phyloP scores from a whole-genome alignment of 1,140 invertebrate genomes.

The Caligus rogercresseyi region DNA sequence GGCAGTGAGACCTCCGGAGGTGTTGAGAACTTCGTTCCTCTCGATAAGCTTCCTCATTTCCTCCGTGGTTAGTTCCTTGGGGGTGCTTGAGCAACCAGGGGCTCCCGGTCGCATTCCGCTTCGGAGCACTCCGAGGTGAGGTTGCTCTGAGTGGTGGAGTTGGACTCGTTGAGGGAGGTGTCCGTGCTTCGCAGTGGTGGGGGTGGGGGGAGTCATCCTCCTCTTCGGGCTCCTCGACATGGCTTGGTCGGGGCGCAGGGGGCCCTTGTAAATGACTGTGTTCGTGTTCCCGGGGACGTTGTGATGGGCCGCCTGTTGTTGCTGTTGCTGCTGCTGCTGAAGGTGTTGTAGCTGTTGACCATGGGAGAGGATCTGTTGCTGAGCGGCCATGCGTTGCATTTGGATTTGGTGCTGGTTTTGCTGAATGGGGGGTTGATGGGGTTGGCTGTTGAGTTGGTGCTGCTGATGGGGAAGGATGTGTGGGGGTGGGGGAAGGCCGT shows the following conservation, averaged over 20 bases:
- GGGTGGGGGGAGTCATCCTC: constrained; percentile 17
- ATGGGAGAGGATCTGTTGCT: neutral
- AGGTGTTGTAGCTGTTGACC: too few relatives aligned
- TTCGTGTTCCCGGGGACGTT: constrained; percentile 15
- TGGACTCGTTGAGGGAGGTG: constrained; percentile 15
- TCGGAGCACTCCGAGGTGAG: constrained; percentile 80
- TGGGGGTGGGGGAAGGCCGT: neutral
- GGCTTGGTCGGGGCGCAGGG: neutral
- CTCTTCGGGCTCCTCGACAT: neutral
- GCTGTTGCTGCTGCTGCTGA: too few relatives aligned
- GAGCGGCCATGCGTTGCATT: neutral
- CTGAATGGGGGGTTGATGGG: constrained; percentile 2
- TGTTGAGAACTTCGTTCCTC: constrained; percentile 30
- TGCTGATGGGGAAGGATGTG: neutral
- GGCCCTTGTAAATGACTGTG: constrained; percentile 19
- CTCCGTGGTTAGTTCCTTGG: constrained; percentile 49
- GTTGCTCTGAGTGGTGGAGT: constrained; percentile 32
- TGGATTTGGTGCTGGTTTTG: constrained; percentile 3
- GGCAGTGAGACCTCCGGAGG: neutral
- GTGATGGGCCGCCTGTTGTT: too few relatives aligned
- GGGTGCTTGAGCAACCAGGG: constrained; percentile 42
- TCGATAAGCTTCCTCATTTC: constrained; percentile 88
- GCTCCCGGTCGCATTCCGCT: constrained; percentile 67
- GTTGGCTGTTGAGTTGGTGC: neutral
- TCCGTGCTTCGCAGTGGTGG: constrained; percentile 15